Percentiles rank a stretch among this genome's conserved stretches.
These are phyloP conservation scores for Heliconius cydno DNA, from an alignment of 2,888 invertebrate species.

Conservation along the genomic window DNA sequence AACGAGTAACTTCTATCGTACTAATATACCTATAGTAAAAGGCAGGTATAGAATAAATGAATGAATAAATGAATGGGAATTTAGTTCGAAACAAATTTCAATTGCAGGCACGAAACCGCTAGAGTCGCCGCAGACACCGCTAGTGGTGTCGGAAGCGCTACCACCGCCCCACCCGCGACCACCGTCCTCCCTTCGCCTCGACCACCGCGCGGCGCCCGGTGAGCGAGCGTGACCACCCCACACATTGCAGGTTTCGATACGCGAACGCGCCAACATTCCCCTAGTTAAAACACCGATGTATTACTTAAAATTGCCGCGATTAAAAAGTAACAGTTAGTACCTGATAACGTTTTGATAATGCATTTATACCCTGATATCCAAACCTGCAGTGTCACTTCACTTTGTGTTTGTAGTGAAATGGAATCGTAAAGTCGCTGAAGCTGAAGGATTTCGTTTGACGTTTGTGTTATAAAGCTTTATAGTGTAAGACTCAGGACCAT, in stretches of 20 bases:
- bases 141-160: constrained; percentile 81
- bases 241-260: constrained; percentile 74
- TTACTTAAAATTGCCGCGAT: constrained; percentile 33
- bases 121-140: constrained; percentile 93
- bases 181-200: constrained; percentile 80
- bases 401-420: constrained; percentile 75
- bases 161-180: constrained; percentile 78
- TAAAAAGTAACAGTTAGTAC: constrained; percentile 42
- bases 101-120: constrained; percentile 87
- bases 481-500: constrained; percentile 81
- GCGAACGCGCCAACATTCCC: constrained; percentile 66
- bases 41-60: background rate
- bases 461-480: constrained; percentile 76
- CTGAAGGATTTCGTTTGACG: constrained; percentile 62
- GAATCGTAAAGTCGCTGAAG: constrained; percentile 54
- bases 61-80: constrained; percentile 16
- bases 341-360: constrained; percentile 54
- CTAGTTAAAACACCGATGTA: constrained; percentile 43
- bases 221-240: constrained; percentile 78
- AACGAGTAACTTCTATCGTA: background rate
- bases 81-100: constrained; percentile 25
- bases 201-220: constrained; percentile 83
- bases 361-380: constrained; percentile 63
- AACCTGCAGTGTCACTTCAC: constrained; percentile 77
- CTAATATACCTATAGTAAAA: constrained; percentile 3